Evolutionary conservation across 2,888 invertebrate genomes (phyloP), one percentile per base, ranked within the genome.

Genomic region (Glaucopsyche alexis): DNA sequence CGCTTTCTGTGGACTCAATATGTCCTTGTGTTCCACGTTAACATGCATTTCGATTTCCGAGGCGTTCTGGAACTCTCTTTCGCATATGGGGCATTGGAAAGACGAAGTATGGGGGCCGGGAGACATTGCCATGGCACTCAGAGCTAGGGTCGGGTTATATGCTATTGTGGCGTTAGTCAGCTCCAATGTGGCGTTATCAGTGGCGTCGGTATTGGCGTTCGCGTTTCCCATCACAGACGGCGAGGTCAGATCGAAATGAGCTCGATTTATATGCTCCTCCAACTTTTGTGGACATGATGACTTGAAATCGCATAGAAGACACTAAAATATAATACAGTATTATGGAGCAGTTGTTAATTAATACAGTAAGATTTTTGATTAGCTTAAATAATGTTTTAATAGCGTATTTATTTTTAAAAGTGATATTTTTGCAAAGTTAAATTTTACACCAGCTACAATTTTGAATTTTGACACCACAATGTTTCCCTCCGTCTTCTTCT

Each of bases 41-140:
- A 97, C 97, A 83, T 98, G 98, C 71, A 97, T 88, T 86, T 97
- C 97, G 71, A 97, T 94, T 84, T 97, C 96, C 2, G 96, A 94
- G n/a, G 95, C 95, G 79, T 95, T 95, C 69, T 94, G 93, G 83
- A 96, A 96, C 71, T 95, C 94, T 78, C 94, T 94, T 75, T 95
- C 94, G 87, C 97, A 97, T 66, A 97, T 94, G 0, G 97, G 97
- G 83, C 97, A 97, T 77, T 95, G 95, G 80, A 95, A 96, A 11
- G 94, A 84, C 0, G 93, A 92, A 29, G 87, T 84, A 66, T 94
- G 89, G 8, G 93, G 89, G 0, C 89, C 90, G 1, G 91, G 90
- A 29, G 93, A 91, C 84, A 91, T 80, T 66, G 93, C 84, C 93
- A 94, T 87, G n/a, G 93, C 88, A 75, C 80, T 84, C 74, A 83